Evolutionary conservation across 1,140 invertebrate genomes (phyloP), one percentile per base, ranked within the genome.

Genomic region (Drosophila ananassae): DNA sequence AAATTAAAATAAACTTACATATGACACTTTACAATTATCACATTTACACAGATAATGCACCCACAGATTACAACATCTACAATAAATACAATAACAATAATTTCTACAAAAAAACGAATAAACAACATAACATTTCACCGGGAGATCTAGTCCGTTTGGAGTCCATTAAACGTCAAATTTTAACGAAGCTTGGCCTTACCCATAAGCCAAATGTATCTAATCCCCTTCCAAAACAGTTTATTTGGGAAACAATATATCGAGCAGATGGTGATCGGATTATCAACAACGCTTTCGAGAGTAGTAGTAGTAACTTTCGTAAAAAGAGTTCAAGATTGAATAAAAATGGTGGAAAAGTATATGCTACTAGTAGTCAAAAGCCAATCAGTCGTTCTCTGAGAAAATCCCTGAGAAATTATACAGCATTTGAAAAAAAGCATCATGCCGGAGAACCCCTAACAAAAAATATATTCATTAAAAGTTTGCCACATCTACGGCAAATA

Each of bases 131-230:
- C 66, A 77, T 79, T 60, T 60, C 63, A 52, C 75, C 72, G 25
- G 91, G 75, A 50, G 95, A 96, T 71, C 92, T 93, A 21, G 90
- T 95, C 22, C 93, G 96, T 50, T 92, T 96, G 28, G 95, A 96
- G 82, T 95, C 95, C 2, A 96, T 96, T 75, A 96, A 96, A 84
- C 93, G 94, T 48, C 95, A 96, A 91, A 96, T 96, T 67, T 92
- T 96, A 10, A 94, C 94, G 6, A 96, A 96, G 90, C 93, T 96
- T 58, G 95, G 95, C 4, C 92, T 96, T 13, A 93, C 93, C 41
- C 91, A 92, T 8, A 94, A 94, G 60, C 96, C 96, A 17, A 96
- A 96, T 79, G 94, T 96, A 17, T 95, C 95, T 5, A 92, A 94
- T 48, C 94, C 94, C 8, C 90, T 95, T 54, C 95, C 95, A 0